A percentile compares a stretch with the other conserved stretches of the same genome.
Evolutionary conservation across 2,797 vertebrate genomes (phyloP).

Genomic region (Ctenopoma multispine): DNA sequence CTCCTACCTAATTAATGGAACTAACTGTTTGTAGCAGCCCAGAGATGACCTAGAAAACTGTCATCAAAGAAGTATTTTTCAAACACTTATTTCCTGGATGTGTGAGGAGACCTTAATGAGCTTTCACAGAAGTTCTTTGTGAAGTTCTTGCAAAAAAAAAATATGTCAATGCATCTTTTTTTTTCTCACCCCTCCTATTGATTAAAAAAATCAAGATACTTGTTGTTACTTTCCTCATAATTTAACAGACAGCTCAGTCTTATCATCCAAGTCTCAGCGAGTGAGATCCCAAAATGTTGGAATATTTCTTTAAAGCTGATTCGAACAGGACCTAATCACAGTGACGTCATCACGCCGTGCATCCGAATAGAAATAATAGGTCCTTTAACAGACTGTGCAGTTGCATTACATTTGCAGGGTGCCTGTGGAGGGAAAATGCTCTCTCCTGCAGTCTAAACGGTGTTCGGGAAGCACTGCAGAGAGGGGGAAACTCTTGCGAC

Average conservation of each 20-base stretch:
- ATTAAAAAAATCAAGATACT: neutral
- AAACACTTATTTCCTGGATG: too few relatives aligned
- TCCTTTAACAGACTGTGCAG: neutral
- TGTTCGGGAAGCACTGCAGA: constrained; percentile 13
- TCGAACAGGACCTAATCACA: neutral
- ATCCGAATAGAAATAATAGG: neutral
- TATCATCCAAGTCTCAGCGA: neutral
- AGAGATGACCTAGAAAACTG: too few relatives aligned
- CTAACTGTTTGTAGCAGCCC: too few relatives aligned
- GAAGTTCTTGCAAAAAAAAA: neutral
- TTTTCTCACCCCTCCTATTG: too few relatives aligned
- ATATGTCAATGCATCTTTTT: too few relatives aligned
- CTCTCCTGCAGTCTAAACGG: neutral
- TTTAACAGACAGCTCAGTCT: neutral
- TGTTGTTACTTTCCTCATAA: neutral
- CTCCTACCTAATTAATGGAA: too few relatives aligned
- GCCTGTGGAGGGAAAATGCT: constrained; percentile 25
- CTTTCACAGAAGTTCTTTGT: neutral
- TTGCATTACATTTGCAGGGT: constrained; percentile 6
- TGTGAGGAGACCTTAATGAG: neutral
- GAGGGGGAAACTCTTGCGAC: neutral
- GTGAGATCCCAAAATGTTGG: neutral
- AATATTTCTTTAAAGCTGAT: neutral
- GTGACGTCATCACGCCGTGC: neutral
- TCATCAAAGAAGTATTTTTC: too few relatives aligned